These are phyloP conservation scores for Microcebus murinus DNA, from an alignment of 2,113 vertebrate species.

Conservation along the genomic window DNA sequence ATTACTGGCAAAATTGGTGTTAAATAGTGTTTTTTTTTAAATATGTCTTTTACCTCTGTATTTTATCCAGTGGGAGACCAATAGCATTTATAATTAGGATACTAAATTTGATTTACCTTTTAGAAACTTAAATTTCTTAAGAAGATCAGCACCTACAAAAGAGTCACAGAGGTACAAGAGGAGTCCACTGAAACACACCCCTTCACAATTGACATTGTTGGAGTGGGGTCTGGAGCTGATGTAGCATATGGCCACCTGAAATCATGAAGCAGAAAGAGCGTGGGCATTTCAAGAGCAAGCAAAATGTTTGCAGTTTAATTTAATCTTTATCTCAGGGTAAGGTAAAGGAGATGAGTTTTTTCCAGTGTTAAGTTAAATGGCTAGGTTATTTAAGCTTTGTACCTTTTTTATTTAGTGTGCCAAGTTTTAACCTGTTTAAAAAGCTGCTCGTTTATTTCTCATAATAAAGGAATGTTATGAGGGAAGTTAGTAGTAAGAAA, in stretches of 20 bases:
- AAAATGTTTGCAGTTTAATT: neutral
- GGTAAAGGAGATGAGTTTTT: neutral
- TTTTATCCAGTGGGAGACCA: neutral
- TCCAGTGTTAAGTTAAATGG: neutral
- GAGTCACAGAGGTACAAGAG: conserved; percentile 99
- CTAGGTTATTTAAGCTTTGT: neutral
- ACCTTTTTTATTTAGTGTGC: neutral
- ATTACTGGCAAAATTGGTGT: neutral
- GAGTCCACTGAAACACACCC: conserved; percentile 95
- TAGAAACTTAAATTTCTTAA: conserved; percentile 96
- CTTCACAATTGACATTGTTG: conserved; percentile 93
- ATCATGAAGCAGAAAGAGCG: conserved; percentile 58
- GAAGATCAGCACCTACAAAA: conserved; percentile 94
- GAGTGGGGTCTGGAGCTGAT: conserved; percentile 97
- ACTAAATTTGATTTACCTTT: conserved; percentile 90
- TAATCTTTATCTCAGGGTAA: neutral
- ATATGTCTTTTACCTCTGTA: neutral
- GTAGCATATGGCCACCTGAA: conserved; percentile 94
- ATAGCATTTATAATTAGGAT: conserved; percentile 13
- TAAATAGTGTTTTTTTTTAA: neutral
- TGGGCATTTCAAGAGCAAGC: neutral
- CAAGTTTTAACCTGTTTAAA: neutral
- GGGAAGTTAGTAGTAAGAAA: neutral
- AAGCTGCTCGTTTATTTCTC: neutral
- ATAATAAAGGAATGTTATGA: neutral